These are phyloP conservation scores for Phataginus tetradactyla DNA, from an alignment of 2,797 vertebrate genomes.

Conservation along the genomic window DNA sequence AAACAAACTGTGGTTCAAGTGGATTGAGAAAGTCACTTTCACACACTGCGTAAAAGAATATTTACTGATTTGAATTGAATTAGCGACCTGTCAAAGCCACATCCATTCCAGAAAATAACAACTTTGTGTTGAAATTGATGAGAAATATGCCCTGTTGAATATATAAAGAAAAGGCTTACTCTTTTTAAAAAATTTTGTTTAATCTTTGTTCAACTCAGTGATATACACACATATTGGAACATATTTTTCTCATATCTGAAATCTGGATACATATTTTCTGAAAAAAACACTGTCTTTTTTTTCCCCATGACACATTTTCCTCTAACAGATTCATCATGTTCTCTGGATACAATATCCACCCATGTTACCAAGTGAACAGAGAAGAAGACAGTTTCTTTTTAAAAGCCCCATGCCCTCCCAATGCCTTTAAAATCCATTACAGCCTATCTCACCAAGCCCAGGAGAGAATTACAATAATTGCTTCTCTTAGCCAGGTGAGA, in stretches of 20 bases:
- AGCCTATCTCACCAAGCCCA: conserved; percentile 58
- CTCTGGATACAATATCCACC: conserved; percentile 30
- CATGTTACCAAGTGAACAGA: conserved; percentile 55
- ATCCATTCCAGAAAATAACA: conserved; percentile 35
- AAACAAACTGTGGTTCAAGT: conserved; percentile 33
- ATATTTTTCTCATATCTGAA: conserved; percentile 67
- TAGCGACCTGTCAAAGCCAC: background rate
- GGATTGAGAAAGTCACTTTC: conserved; percentile 39
- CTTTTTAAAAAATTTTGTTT: background rate
- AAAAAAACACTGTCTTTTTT: conserved; percentile 5
- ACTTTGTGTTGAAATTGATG: conserved; percentile 16
- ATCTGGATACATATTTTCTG: conserved; percentile 40
- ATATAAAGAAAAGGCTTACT: background rate
- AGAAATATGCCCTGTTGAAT: background rate
- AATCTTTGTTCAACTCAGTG: conserved; percentile 46
- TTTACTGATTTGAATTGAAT: conserved; percentile 50
- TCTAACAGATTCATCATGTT: conserved; percentile 39
- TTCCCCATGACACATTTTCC: background rate
- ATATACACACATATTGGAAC: background rate
- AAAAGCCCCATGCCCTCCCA: conserved; percentile 51
- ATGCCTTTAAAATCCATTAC: conserved; percentile 70
- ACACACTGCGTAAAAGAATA: background rate
- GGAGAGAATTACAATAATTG: conserved; percentile 79
- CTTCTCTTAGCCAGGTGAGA: conserved; percentile 72
- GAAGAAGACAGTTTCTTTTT: conserved; percentile 59